Conservation (phyloP, 1,140 invertebrate species). For the Aporrectodea caliginosa region DNA sequence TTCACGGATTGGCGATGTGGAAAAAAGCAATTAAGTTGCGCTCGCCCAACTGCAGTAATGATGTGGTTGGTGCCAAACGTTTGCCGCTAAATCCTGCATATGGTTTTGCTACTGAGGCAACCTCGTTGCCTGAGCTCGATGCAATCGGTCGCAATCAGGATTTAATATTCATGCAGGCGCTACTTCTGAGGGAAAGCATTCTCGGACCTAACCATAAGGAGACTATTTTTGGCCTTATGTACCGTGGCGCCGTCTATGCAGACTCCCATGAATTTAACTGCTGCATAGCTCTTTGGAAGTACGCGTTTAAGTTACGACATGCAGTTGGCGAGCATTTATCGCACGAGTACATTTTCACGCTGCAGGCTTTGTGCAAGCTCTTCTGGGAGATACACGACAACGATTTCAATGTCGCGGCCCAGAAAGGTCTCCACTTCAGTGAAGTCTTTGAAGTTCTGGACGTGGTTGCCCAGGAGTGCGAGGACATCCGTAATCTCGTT, state of each 20-base stretch:
- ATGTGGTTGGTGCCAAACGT: not conserved
- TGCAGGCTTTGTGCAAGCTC: constrained; percentile 29
- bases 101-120: constrained; percentile 2
- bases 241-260: constrained; percentile 77
- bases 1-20: constrained; percentile 60
- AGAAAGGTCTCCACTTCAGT: not conserved
- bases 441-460: not conserved
- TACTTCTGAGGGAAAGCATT: constrained; percentile 77
- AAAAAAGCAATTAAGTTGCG: not conserved
- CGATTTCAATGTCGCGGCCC: not conserved
- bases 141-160: constrained; percentile 71
- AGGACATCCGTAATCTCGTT: not conserved
- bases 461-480: not conserved
- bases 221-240: constrained; percentile 72
- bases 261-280: constrained; percentile 77
- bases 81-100: not conserved
- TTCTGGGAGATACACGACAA: constrained; percentile 29
- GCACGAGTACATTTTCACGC: constrained; percentile 30
- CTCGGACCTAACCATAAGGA: constrained; percentile 77
- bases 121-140: constrained; percentile 57
- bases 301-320: constrained; percentile 24
- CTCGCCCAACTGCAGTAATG: not conserved
- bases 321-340: constrained; percentile 1
- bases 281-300: constrained; percentile 72
- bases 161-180: constrained; percentile 73